Evolutionary conservation across 2,113 vertebrate species (phyloP).

Genomic region (Pterocles burchelli): DNA sequence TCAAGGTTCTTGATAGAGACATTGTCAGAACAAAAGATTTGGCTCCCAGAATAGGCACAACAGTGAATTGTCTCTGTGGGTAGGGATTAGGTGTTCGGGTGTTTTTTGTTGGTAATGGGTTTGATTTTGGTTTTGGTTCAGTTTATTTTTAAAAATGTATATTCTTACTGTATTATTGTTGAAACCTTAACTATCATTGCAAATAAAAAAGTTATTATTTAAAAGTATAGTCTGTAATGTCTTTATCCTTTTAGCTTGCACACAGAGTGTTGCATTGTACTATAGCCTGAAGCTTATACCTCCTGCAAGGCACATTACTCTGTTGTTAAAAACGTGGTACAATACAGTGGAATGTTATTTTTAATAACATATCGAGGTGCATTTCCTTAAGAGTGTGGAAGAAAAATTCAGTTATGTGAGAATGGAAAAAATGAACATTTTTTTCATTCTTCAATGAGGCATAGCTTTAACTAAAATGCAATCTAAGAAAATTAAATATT

Average conservation of each 20-base stretch:
- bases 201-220: background rate
- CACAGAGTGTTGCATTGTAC: background rate
- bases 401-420: background rate
- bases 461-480: background rate
- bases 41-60: background rate
- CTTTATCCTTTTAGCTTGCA: background rate
- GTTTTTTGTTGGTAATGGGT: fast-evolving
- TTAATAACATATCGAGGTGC: background rate
- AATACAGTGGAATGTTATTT: background rate
- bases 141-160: background rate
- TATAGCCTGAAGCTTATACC: background rate
- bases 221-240: background rate
- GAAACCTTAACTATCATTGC: background rate
- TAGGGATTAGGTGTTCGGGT: background rate
- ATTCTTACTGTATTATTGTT: background rate
- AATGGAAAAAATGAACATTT: background rate
- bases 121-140: background rate
- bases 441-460: background rate
- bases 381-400: background rate
- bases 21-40: background rate
- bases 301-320: background rate
- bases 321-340: background rate
- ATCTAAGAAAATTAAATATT: background rate
- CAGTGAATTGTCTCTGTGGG: background rate
- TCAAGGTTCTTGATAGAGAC: background rate